Percentiles rank a stretch among this genome's conserved stretches.
These are phyloP conservation scores for Lordiphosa collinella DNA, from an alignment of 1,140 invertebrate genomes.

Conservation along the genomic window DNA sequence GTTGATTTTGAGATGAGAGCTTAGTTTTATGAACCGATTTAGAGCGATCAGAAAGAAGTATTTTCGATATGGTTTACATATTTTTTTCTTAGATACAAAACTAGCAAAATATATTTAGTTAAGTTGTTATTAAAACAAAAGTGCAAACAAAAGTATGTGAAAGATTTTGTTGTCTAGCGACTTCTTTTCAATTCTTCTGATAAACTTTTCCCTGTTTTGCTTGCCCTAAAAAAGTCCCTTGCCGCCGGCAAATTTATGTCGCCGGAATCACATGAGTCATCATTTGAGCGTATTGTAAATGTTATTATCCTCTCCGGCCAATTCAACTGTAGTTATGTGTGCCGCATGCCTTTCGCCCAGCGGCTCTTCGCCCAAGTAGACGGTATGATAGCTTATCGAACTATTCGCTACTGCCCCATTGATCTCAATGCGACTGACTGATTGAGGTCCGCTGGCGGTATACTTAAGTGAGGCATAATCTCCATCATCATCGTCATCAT, in stretches of 20 bases:
- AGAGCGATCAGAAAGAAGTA: no score
- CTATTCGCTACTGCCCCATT: conserved; percentile 52
- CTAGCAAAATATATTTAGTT: no score
- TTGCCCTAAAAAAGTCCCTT: conserved; percentile 57
- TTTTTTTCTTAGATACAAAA: no score
- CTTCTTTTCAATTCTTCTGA: conserved; percentile 17
- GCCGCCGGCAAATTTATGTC: conserved; percentile 64
- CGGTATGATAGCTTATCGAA: conserved; percentile 72
- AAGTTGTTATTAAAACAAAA: no score
- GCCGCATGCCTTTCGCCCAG: conserved; percentile 52
- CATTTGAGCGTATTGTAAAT: conserved; percentile 79
- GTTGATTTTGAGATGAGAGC: no score
- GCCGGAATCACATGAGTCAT: conserved; percentile 79
- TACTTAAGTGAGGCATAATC: conserved; percentile 74
- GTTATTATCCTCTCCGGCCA: conserved; percentile 73
- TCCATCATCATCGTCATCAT: conserved; percentile 51
- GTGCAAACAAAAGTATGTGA: no score
- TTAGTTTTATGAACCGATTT: no score
- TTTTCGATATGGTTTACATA: no score
- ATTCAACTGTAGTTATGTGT: conserved; percentile 66
- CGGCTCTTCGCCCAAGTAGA: conserved; percentile 68
- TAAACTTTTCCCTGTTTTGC: conserved; percentile 9
- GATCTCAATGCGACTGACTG: conserved; percentile 70
- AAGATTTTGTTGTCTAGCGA: no score
- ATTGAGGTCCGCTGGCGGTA: conserved; percentile 52